Percentiles rank a stretch among this genome's conserved stretches.
Evolutionary conservation across 2,888 invertebrate genomes (phyloP).

Genomic region (Lobophora halterata): DNA sequence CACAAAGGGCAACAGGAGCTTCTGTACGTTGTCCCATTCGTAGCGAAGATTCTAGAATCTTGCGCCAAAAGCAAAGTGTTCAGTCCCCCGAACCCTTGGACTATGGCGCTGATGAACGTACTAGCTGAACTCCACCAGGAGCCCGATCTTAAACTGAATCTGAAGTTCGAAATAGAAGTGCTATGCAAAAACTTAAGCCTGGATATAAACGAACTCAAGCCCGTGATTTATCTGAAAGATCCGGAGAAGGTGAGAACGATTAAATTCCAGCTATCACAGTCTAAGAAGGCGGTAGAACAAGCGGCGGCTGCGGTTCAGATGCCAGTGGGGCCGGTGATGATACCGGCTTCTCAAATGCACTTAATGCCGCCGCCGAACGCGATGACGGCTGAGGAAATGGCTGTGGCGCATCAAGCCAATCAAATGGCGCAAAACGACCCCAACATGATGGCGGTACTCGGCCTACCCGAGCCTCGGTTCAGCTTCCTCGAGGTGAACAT

Average conservation of each 20-base stretch:
- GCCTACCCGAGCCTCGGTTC: slow-evolving; percentile 93
- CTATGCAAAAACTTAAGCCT: slow-evolving; percentile 95
- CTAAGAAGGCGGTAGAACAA: slow-evolving; percentile 81
- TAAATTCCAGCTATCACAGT: slow-evolving; percentile 94
- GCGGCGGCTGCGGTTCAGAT: slow-evolving; percentile 44
- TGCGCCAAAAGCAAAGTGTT: slow-evolving; percentile 97
- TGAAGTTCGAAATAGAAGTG: slow-evolving; percentile 99
- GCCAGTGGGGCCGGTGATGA: slow-evolving; percentile 57
- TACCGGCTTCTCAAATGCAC: slow-evolving; percentile 60
- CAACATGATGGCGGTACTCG: slow-evolving; percentile 77
- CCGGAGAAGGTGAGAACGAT: slow-evolving; percentile 89
- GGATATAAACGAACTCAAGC: slow-evolving; percentile 92
- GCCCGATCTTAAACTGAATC: slow-evolving; percentile 96
- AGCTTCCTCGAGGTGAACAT: slow-evolving; percentile 94
- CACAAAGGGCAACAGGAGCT: slow-evolving; percentile 98
- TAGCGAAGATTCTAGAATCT: slow-evolving; percentile 98
- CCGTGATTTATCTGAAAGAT: slow-evolving; percentile 93
- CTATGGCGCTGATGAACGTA: slow-evolving; percentile 97
- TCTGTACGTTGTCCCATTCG: slow-evolving; percentile 98
- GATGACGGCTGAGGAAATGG: slow-evolving; percentile 68
- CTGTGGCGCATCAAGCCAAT: slow-evolving; percentile 59
- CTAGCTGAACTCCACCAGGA: slow-evolving; percentile 98
- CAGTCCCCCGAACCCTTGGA: slow-evolving; percentile 99
- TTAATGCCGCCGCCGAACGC: slow-evolving; percentile 68
- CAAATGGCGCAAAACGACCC: slow-evolving; percentile 60